Evolutionary conservation across 2,113 vertebrate genomes (phyloP), one percentile per base, ranked within the genome.

Genomic region (Pholis gunnellus): DNA sequence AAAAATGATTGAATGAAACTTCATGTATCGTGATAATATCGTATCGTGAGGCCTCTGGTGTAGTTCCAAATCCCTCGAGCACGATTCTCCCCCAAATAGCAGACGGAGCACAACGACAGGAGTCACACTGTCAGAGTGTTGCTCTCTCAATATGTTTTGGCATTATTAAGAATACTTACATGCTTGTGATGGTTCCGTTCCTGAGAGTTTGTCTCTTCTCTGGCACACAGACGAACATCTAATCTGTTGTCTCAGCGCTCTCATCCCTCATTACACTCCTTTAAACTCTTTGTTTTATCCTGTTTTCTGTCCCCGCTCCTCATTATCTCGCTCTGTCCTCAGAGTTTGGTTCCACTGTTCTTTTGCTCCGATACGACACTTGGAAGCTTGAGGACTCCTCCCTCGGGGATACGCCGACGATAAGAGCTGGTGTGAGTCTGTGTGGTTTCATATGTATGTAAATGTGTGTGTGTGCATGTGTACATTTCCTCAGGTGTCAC

Each of bases 401-500:
- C 89, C 92, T 85, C 59, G 65, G 85, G 90, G 84, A 60, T 60
- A 72, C 42, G 4, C 57, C 31, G 31, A 6, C 79, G 92, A 93
- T 94, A 91, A 92, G 79, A 18, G 67, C 3, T 11, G 9, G 78
- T 0, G 72, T 61, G 84, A 70, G 31, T 81, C 52, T 69, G 69
- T 78, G 76, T 72, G 40, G 42, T 22, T 85, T 88, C 81, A 87
- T 87, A 78, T 89, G 74, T 85, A 89, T 92, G 89, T 89, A 83
- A 89, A 88, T 92, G 84, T 83, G 42, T n/a, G 38, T 91, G 84
- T 80, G 54, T 22, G 38, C 57, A 71, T 85, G 78, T 87, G 82
- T 87, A 76, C 60, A 84, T 91, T 87, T 89, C 87, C 89, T 82
- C 80, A 74, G 86, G 84, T 89, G 84, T 82, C 66, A 63, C 79